Conservation (phyloP, 2,797 vertebrate species). For the Channallabes apus region DNA sequence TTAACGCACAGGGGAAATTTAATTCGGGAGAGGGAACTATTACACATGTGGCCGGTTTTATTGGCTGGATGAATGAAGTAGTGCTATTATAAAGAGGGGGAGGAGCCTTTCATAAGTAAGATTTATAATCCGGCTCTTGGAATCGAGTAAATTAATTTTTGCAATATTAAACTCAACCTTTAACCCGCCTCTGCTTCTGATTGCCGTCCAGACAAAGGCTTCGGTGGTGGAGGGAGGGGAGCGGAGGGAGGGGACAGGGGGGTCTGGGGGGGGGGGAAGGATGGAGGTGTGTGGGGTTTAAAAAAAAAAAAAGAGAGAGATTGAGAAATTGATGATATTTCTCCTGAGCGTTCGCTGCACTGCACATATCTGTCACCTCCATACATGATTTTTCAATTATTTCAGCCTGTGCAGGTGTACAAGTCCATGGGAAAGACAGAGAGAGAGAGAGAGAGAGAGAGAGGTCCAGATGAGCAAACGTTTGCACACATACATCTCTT, state of each 20-base stretch:
- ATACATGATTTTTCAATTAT: slow-evolving; percentile 64
- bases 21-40: slow-evolving; percentile 62
- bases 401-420: slow-evolving; percentile 54
- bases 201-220: slow-evolving; percentile 65
- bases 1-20: slow-evolving; percentile 69
- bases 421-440: slow-evolving; percentile 7
- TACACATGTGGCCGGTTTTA: slow-evolving; percentile 61
- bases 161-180: slow-evolving; percentile 69
- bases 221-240: slow-evolving; percentile 49
- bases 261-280: neutral
- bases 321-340: slow-evolving; percentile 58
- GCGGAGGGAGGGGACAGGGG: neutral
- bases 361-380: slow-evolving; percentile 53
- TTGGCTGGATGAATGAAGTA: slow-evolving; percentile 69
- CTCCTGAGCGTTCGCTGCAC: slow-evolving; percentile 42
- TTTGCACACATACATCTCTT: slow-evolving; percentile 52
- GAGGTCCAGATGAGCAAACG: slow-evolving; percentile 48
- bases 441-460: slow-evolving; percentile 4
- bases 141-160: slow-evolving; percentile 70
- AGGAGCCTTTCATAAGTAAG: slow-evolving; percentile 73
- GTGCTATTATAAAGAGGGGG: slow-evolving; percentile 75
- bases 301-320: slow-evolving; percentile 26
- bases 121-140: slow-evolving; percentile 66
- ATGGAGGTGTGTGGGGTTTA: slow-evolving; percentile 43
- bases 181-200: slow-evolving; percentile 64